These are phyloP conservation scores for Tylochromis polylepis DNA, from an alignment of 2,113 vertebrate species.

Conservation along the genomic window DNA sequence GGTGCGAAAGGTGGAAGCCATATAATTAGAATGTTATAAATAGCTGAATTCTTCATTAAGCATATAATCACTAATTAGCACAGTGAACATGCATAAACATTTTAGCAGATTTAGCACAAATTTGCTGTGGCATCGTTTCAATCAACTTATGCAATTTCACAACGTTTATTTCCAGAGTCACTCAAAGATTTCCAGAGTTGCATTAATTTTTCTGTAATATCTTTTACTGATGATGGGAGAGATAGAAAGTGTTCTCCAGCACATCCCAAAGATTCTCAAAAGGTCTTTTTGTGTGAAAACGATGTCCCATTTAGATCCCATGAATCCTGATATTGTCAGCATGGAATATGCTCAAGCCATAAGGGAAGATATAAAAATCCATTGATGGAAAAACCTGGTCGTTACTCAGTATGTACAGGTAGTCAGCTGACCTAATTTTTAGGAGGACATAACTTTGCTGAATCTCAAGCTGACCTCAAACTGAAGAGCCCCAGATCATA, in stretches of 20 bases:
- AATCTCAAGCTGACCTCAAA: background rate
- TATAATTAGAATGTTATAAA: background rate
- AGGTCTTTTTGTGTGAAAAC: background rate
- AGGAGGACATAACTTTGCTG: background rate
- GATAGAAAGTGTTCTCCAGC: background rate
- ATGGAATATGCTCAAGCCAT: background rate
- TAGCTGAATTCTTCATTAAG: background rate
- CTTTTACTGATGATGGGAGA: background rate
- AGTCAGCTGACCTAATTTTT: background rate
- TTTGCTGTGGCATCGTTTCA: background rate
- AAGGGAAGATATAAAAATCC: background rate
- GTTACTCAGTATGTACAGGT: background rate
- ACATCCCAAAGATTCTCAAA: background rate
- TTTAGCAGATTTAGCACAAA: background rate
- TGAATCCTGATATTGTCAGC: rapidly evolving
- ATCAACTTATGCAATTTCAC: background rate
- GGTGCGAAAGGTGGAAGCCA: background rate
- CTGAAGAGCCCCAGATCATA: background rate
- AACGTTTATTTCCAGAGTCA: background rate
- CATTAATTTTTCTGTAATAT: background rate
- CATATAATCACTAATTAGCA: background rate
- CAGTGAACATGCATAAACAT: background rate
- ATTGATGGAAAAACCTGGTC: background rate
- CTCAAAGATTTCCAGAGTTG: background rate
- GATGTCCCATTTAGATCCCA: background rate